A percentile compares a stretch with the other conserved stretches of the same genome.
These are phyloP conservation scores for Uria lomvia DNA, from an alignment of 2,113 vertebrate genomes.

Conservation along the genomic window DNA sequence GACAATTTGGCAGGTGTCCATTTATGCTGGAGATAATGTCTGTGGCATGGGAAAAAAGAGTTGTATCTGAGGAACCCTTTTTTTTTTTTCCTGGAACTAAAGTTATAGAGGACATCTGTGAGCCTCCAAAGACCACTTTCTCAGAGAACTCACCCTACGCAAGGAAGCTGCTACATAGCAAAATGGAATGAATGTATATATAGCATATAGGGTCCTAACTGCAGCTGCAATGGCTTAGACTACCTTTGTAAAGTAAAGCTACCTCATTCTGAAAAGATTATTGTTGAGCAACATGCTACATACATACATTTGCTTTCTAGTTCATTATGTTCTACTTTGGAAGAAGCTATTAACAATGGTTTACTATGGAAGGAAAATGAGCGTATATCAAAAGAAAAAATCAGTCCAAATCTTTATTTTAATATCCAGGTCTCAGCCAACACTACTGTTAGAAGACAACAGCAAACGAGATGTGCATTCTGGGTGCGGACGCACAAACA, in stretches of 20 bases:
- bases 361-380: neutral
- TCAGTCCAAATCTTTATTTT: neutral
- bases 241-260: neutral
- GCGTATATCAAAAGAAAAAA: neutral
- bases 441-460: neutral
- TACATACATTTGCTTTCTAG: neutral
- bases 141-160: neutral
- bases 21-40: neutral
- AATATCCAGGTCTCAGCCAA: neutral
- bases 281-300: neutral
- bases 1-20: neutral
- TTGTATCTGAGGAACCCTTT: rapidly evolving
- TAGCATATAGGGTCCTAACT: neutral
- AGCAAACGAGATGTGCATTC: neutral
- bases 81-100: neutral
- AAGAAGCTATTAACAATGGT: neutral
- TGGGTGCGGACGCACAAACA: neutral
- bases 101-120: neutral
- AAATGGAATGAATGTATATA: neutral
- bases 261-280: neutral
- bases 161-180: neutral
- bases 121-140: neutral
- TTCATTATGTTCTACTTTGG: neutral
- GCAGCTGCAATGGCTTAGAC: neutral
- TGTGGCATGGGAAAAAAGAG: neutral